Evolutionary conservation across 2,113 vertebrate species (phyloP), one percentile per base, ranked within the genome.

Genomic region (Pongo pygmaeus): DNA sequence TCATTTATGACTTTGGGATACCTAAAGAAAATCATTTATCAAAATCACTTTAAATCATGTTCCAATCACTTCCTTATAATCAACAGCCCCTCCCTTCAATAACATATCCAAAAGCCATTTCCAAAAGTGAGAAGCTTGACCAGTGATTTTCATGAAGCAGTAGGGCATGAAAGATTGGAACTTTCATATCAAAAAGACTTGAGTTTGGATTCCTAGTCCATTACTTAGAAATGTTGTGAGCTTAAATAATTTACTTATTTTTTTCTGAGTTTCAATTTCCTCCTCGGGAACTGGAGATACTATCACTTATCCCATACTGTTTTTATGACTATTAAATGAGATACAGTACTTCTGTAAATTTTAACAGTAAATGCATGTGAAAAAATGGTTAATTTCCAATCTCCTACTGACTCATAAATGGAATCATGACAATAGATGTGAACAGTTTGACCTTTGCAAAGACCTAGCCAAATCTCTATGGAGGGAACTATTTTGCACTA

Each of bases 251-350:
- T 93, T 92, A 35, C 22, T 91, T 30, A 50, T 9, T 55, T 50
- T 83, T 74, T 93, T 78, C 46, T 22, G 7, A 89, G 38, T 92
- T 94, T 83, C 6, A 40, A n/a, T 84, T 72, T 87, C 46, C 10
- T 87, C 6, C 20, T 94, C 23, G 78, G 52, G 72, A 98, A 80
- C 80, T 81, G 57, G 40, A 92, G 50, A 91, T 92, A 57, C 7
- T 10, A 79, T 96, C 79, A 97, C 38, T 84, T 84, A 72, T 14
- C 40, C 27, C 46, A 86, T 69, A 46, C 23, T 59, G 27, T 81
- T 97, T 80, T 64, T 88, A 72, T 94, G 77, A 93, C 48, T 97
- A 94, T 77, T 97, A 96, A 96, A 80, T 93, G 79, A 92, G 23
- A 93, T 59, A 48, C 25, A 32, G 8, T 17, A 89, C 14, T 78